Base-by-base conservation (phyloP, 1,140 invertebrate species). In the Zaprionus africanus region DNA sequence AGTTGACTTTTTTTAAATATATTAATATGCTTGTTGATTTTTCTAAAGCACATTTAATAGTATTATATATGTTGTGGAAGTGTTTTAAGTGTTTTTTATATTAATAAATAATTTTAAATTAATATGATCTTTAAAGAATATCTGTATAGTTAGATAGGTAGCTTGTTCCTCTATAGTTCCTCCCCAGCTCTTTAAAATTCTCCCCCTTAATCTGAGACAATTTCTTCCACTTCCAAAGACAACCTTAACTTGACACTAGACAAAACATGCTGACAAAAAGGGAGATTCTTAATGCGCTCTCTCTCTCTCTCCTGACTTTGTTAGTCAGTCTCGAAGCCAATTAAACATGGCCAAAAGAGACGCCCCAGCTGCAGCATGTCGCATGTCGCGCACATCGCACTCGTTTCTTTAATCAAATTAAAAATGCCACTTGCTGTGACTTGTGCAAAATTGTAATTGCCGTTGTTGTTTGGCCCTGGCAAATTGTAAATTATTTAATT, bases 401-500 rank as follows among this genome's bases (percentile, higher is more conserved):
- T 34, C 36, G 36, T 15, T 46, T 46, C 41, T 46, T 74, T 75
- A 69, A 75, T 75, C 65, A 69, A 75, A 75, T 75, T 62, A 75
- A 62, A 69, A 75, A 67, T 73, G 71, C 64, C 56, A 73, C 71
- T 59, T 68, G 64, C 71, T 75, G 72, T 61, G 38, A 75, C 72
- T 69, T 75, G 72, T 69, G 72, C 49, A 63, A 61, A 69, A 69
- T 63, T 69, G 65, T 60, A 61, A 67, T 59, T 57, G 70, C 46
- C 60, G 22, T 41, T 54, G 24, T 43, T 79, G 62, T 61, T 62
- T 57, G 57, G 54, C 54, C 26, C 60, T 41, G 54, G 53, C 66
- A 69, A 62, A 70, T 63, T 71, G 59, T 70, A 63, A 75, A 71
- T 76, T 64, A 76, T 76, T 76, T 76, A 76, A 76, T 76, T 76